Evolutionary conservation across 2,888 invertebrate genomes (phyloP).

Genomic region (Troides helena): DNA sequence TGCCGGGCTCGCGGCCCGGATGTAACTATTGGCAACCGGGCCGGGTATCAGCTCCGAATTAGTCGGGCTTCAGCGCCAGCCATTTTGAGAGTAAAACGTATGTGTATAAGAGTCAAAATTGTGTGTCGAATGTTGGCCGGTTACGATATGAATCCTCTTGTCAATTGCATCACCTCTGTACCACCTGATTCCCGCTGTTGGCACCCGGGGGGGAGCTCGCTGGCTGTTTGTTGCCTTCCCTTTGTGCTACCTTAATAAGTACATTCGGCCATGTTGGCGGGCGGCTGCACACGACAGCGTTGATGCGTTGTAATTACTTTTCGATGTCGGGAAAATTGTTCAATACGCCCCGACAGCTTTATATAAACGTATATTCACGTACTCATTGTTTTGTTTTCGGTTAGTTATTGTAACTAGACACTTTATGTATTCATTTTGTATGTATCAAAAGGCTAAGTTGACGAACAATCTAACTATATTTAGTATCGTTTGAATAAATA

Average conservation of each 20-base stretch:
- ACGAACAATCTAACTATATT: background rate
- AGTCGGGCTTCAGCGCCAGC: slow-evolving; percentile 24
- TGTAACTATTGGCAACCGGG: slow-evolving; percentile 53
- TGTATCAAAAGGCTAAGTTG: background rate
- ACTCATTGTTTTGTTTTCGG: slow-evolving; percentile 16
- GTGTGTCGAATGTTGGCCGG: slow-evolving; percentile 33
- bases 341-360: slow-evolving; percentile 32
- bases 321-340: slow-evolving; percentile 39
- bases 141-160: slow-evolving; percentile 41
- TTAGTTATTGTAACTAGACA: background rate
- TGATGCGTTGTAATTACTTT: slow-evolving; percentile 52
- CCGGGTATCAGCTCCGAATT: slow-evolving; percentile 28
- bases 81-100: slow-evolving; percentile 37
- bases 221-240: slow-evolving; percentile 41
- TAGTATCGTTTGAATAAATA: background rate
- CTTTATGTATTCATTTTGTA: background rate
- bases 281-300: slow-evolving; percentile 44
- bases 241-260: slow-evolving; percentile 47
- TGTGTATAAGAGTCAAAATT: slow-evolving; percentile 37
- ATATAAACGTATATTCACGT: slow-evolving; percentile 14
- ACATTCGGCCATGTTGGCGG: slow-evolving; percentile 43
- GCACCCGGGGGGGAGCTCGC: slow-evolving; percentile 38
- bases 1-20: slow-evolving; percentile 44
- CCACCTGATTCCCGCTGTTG: slow-evolving; percentile 49
- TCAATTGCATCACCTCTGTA: slow-evolving; percentile 45